Percentiles rank a stretch among this genome's conserved stretches.
phyloP scores from a whole-genome alignment of 2,888 invertebrate genomes.

The Cylloceria caligata region DNA sequence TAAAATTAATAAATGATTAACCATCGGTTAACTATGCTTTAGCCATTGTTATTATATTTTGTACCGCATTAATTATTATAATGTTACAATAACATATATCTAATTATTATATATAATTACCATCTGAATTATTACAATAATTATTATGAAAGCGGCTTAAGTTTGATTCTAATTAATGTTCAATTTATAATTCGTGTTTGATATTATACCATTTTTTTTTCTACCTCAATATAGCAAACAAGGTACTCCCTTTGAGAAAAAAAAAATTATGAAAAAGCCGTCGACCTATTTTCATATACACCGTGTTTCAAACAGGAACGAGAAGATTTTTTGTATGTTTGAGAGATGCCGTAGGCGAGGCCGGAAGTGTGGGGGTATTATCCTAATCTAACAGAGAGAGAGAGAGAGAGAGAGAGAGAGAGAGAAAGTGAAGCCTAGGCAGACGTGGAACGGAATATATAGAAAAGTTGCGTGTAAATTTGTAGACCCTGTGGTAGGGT shows the following conservation, averaged over 20 bases:
- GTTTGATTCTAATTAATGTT: too few species aligned
- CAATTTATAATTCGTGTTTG: neutral
- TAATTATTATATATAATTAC: neutral
- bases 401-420: slow-evolving; percentile 4
- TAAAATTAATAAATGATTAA: too few species aligned
- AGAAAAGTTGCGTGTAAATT: slow-evolving; percentile 66
- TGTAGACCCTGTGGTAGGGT: slow-evolving; percentile 56
- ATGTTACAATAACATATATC: too few species aligned
- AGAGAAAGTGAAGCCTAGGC: slow-evolving; percentile 32
- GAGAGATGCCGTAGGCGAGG: slow-evolving; percentile 24
- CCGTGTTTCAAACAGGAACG: slow-evolving; percentile 10
- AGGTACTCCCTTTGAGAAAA: slow-evolving; percentile 11
- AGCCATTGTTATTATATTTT: neutral
- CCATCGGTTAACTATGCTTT: neutral
- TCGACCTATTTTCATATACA: slow-evolving; percentile 55
- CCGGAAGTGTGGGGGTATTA: slow-evolving; percentile 59
- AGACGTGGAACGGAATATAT: slow-evolving; percentile 33
- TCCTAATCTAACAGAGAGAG: slow-evolving; percentile 59
- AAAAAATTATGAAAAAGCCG: neutral
- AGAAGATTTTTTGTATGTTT: slow-evolving; percentile 37
- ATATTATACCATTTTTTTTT: neutral
- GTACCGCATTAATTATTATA: too few species aligned
- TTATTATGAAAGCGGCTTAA: too few species aligned
- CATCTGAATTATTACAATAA: neutral
- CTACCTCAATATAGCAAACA: neutral